phyloP scores from a whole-genome alignment of 2,888 invertebrate genomes.

The Dicyrtomina minuta region DNA sequence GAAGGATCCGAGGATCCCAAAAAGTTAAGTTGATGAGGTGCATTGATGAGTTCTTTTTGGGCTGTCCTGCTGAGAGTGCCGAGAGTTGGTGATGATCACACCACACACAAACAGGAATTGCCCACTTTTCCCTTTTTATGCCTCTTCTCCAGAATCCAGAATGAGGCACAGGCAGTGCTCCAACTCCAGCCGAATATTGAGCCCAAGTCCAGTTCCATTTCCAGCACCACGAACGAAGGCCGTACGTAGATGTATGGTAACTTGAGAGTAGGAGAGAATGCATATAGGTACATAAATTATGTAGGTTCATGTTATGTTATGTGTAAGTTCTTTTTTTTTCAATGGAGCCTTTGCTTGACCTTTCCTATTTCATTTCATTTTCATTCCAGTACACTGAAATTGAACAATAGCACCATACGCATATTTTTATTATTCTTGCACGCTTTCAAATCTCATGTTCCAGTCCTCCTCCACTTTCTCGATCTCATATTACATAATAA shows the following conservation, averaged over 20 bases:
- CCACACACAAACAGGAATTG: slow-evolving; percentile 1
- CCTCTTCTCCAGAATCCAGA: neutral
- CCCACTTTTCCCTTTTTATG: neutral
- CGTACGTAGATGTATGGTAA: neutral
- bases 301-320: too few relatives aligned
- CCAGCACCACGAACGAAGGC: neutral
- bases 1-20: neutral
- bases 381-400: neutral
- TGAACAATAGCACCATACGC: neutral
- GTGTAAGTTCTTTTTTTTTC: too few relatives aligned
- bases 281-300: too few relatives aligned
- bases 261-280: neutral
- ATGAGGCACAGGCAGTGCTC: neutral
- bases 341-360: slow-evolving; percentile 12
- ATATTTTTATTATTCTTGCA: neutral
- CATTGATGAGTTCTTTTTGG: slow-evolving; percentile 25
- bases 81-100: slow-evolving; percentile 15
- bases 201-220: too few relatives aligned
- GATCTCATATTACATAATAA: too few relatives aligned
- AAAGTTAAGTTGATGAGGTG: slow-evolving; percentile 21
- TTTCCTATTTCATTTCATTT: slow-evolving; percentile 2
- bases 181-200: neutral
- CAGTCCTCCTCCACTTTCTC: neutral
- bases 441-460: neutral
- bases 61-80: neutral